Evolutionary conservation across 2,888 invertebrate species (phyloP).

Genomic region (Dynastes hyllus): DNA sequence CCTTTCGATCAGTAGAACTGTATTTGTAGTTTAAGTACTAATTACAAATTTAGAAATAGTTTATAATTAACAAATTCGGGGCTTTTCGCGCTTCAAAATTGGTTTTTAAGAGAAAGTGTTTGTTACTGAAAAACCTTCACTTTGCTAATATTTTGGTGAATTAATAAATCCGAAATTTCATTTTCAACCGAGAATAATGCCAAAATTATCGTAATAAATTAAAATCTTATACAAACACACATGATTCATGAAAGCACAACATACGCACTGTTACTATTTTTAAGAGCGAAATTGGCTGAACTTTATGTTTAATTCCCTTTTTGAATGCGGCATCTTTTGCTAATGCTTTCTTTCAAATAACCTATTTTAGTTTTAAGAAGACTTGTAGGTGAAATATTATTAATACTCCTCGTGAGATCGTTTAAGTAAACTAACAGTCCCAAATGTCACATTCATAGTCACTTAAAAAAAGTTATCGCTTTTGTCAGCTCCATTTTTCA

Average conservation of each 20-base stretch:
- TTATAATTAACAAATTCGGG: too few relatives aligned
- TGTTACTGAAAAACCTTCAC: neutral
- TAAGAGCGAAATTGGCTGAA: conserved; percentile 20
- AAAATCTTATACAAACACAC: conserved; percentile 34
- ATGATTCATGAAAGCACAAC: conserved; percentile 19
- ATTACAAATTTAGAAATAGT: neutral
- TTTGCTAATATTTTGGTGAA: neutral
- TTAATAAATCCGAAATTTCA: conserved; percentile 16
- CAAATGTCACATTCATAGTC: too few relatives aligned
- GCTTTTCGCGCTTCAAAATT: too few relatives aligned
- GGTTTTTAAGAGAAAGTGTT: neutral
- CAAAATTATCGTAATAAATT: conserved; percentile 35
- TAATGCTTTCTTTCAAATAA: neutral
- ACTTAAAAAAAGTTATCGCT: too few relatives aligned
- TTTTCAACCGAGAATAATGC: conserved; percentile 40
- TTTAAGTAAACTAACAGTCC: too few relatives aligned
- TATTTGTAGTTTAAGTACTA: neutral
- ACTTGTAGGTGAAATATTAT: too few relatives aligned
- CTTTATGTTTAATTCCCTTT: neutral
- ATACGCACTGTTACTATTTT: conserved; percentile 28
- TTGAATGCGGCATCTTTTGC: neutral
- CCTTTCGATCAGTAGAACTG: too few relatives aligned
- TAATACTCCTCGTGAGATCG: too few relatives aligned
- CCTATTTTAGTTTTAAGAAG: too few relatives aligned
- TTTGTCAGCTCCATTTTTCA: too few relatives aligned